These are phyloP conservation scores for Butorides virescens DNA, from an alignment of 2,113 vertebrate species.

Conservation along the genomic window DNA sequence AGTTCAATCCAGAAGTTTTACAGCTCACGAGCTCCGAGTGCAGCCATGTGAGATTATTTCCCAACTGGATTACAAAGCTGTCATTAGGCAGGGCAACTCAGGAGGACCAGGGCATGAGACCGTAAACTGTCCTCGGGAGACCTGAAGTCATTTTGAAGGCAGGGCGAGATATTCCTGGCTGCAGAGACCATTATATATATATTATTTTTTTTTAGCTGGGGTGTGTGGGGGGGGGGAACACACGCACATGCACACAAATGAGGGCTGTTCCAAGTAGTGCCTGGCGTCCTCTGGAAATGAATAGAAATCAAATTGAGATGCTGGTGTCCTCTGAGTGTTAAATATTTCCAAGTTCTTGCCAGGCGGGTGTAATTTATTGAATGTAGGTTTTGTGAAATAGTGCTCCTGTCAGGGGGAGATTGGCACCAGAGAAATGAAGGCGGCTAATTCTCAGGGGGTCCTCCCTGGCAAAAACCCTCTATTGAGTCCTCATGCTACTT, in stretches of 20 bases:
- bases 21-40: conserved; percentile 45
- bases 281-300: conserved; percentile 61
- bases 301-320: conserved; percentile 66
- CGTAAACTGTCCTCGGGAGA: conserved; percentile 65
- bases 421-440: conserved; percentile 79
- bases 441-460: conserved; percentile 81
- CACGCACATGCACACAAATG: not conserved
- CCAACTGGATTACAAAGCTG: conserved; percentile 74
- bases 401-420: conserved; percentile 75
- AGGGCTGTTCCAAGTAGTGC: conserved; percentile 43
- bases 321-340: conserved; percentile 58
- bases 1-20: conserved; percentile 44
- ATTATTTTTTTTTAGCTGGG: not conserved
- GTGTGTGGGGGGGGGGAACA: not conserved
- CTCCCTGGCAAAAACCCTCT: conserved; percentile 78
- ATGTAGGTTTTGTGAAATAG: conserved; percentile 74
- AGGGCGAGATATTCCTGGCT: conserved; percentile 18
- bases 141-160: conserved; percentile 48
- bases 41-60: conserved; percentile 60
- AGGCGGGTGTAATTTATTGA: conserved; percentile 71
- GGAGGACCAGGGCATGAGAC: conserved; percentile 64
- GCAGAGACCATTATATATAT: not conserved
- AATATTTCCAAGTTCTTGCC: conserved; percentile 68
- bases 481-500: conserved; percentile 78
- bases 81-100: conserved; percentile 63